Base-by-base conservation (phyloP, 2,797 vertebrate species). In the Crax fasciolata region DNA sequence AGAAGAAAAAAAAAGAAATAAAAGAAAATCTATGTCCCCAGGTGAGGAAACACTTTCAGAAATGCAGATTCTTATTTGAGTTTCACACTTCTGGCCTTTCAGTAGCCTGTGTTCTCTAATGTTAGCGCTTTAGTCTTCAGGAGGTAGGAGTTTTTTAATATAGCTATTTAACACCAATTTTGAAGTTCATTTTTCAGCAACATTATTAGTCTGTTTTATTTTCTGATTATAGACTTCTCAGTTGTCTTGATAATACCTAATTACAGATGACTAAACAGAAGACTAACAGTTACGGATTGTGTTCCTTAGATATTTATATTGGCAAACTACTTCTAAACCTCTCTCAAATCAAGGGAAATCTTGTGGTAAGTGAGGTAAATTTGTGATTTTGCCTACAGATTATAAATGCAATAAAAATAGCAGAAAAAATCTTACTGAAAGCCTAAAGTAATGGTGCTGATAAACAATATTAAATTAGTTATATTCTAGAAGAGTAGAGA, bases 351-450 rank as follows among this genome's bases (percentile, higher is more conserved):
- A 92, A 84, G 13, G 6, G 12, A 19, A 82, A 63, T 79, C 68
- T 54, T 58, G 62, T 63, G 24, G 46, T 49, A 71, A 83, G 80
- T 89, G 7, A 54, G 6, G 17, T 30, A 57, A 71, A 51, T 68
- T 68, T 85, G 12, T 13, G 10, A 5, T 41, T 70, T 79, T 74
- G 67, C 57, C 30, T 13, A 57, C 35, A 84, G 39, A 58, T 30
- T 49, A 87, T 43, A 83, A 46, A 58, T 25, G 82, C 23, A 61
- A 24, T 39, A 66, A 82, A 89, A 90, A 94, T 5, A 89, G n/a
- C 11, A 35, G 35, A 84, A 41, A 52, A 90, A 93, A 65, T 93
- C 68, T 85, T 83, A 52, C 55, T 62, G 52, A 43, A 89, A 93
- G 14, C 8, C 68, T 63, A 65, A 68, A 88, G 18, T 49, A 52